Conservation (phyloP, 2,797 vertebrate species). For the Pipistrellus pygmaeus region DNA sequence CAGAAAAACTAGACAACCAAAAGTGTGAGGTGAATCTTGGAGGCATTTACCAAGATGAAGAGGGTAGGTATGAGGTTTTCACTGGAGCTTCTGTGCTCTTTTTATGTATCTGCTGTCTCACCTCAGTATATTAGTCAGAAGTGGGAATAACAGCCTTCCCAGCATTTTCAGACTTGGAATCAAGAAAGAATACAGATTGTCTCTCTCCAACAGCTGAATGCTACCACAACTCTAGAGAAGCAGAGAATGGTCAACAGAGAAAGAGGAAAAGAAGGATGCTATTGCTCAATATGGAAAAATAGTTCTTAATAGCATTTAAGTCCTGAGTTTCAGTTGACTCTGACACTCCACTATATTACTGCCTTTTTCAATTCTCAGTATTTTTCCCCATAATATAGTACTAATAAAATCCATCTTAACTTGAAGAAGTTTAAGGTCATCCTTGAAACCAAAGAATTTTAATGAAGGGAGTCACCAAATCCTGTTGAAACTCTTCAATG, state of each 20-base stretch:
- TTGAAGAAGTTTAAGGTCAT: background rate
- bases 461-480: background rate
- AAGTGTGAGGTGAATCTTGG: background rate
- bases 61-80: background rate
- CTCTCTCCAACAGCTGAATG: background rate
- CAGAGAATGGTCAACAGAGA: background rate
- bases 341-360: background rate
- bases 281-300: background rate
- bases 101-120: background rate
- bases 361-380: background rate
- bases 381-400: background rate
- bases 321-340: background rate
- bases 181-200: conserved; percentile 2
- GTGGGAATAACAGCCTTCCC: background rate
- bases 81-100: background rate
- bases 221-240: background rate
- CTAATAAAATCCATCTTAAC: background rate
- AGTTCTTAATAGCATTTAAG: background rate
- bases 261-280: background rate
- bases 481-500: background rate
- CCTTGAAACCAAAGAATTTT: background rate
- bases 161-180: conserved; percentile 28
- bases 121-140: background rate
- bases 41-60: background rate
- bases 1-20: background rate